These are phyloP conservation scores for Apis dorsata DNA, from an alignment of 1,140 invertebrate genomes.

Conservation along the genomic window DNA sequence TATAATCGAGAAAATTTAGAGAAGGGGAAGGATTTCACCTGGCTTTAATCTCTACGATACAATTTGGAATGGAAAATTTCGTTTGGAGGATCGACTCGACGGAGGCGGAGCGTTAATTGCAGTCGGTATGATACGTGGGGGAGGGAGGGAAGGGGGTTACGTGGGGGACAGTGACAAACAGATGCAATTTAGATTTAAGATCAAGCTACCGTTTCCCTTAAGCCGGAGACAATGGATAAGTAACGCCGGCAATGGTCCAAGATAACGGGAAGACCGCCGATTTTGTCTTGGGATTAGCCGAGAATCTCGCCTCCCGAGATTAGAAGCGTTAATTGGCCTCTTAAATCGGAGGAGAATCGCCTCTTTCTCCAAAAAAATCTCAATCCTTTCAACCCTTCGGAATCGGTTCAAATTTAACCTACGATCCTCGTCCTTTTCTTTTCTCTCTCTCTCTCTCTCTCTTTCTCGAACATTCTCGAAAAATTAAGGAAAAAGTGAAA, in stretches of 20 bases:
- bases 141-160: neutral
- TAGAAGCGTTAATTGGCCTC: constrained; percentile 72
- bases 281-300: constrained; percentile 67
- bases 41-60: no score
- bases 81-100: neutral
- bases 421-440: no score
- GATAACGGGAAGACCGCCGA: constrained; percentile 72
- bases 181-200: constrained; percentile 79
- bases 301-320: constrained; percentile 68
- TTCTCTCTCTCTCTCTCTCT: no score
- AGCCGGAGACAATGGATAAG: constrained; percentile 75
- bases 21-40: no score
- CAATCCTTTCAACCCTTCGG: no score
- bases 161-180: constrained; percentile 71
- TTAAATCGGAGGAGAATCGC: constrained; percentile 9
- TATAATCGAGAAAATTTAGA: no score
- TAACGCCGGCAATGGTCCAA: constrained; percentile 71
- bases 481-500: no score
- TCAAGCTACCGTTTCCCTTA: constrained; percentile 69
- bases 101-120: constrained; percentile 37
- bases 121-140: constrained; percentile 52
- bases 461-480: no score
- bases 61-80: no score
- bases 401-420: no score
- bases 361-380: neutral